Evolutionary conservation across 1,140 invertebrate genomes (phyloP), one percentile per base, ranked within the genome.

Genomic region (Lasaia peninsularis): DNA sequence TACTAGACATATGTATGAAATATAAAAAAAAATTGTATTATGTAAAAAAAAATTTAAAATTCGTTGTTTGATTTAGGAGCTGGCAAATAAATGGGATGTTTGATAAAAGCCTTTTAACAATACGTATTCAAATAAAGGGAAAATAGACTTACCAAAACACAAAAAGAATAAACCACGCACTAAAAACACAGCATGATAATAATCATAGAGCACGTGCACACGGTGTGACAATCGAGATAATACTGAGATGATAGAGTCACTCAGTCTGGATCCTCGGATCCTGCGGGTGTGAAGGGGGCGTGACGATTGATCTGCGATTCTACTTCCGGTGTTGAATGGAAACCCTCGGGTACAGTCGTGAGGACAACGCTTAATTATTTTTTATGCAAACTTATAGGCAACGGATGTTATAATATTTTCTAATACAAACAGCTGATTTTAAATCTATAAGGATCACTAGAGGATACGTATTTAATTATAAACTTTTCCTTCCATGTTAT

Each of bases 301-400:
- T 66, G 71, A 58, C 78, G 80, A 86, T 86, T 86, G 82, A 83
- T 86, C 82, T 77, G 76, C 72, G 71, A 63, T 59, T 58, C 64
- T 53, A 65, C 63, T 71, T 82, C 77, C 77, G 74, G 69, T 69
- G 71, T 73, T 85, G 78, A 78, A 85, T 79, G 76, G 71, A 73
- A 78, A 63, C 67, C 67, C 64, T 60, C 62, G 59, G 55, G 59
- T 51, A 44, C 33, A 34, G 33, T 34, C 33, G 10, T 3, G 33
- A n/a, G n/a, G 9, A 34, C n/a, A 34, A 34, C 24, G 8, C n/a
- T 34, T 34, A 3, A 10, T 3, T 10, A 33, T 34, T 34, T n/a
- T 11, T 11, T n/a, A 34, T n/a, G 0, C 2, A 10, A 34, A 12
- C 34, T 34, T 33, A 58, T 65, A 58, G 58, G 59, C 48, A 57